Percentiles rank a stretch among this genome's conserved stretches.
These are phyloP conservation scores for Haliclona indistincta DNA, from an alignment of 37 sponge, comb jelly and placozoan genomes.

Conservation along the genomic window DNA sequence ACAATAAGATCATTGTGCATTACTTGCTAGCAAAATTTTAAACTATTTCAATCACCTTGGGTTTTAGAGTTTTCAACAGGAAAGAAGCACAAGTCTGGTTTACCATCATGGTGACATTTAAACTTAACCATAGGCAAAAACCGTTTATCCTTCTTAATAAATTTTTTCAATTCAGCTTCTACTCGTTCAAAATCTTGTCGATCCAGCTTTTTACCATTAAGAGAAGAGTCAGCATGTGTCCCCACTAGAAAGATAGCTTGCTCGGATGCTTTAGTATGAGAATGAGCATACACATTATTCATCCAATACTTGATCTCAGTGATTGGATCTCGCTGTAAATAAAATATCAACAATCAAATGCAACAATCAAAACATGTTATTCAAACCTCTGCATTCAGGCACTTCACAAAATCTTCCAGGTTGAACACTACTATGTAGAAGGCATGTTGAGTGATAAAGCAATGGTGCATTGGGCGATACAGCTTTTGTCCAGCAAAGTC, in stretches of 20 bases:
- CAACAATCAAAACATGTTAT: too few relatives aligned
- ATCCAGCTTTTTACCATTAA: background rate
- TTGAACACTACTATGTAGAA: conserved; percentile 59
- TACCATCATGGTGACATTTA: too few relatives aligned
- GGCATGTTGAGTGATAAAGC: conserved; percentile 63
- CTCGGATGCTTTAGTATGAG: conserved; percentile 5
- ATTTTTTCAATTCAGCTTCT: background rate
- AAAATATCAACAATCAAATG: background rate
- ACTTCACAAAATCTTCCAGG: background rate
- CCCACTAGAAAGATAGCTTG: conserved; percentile 36
- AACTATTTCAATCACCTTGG: too few relatives aligned
- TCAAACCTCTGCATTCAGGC: too few relatives aligned
- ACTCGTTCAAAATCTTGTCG: conserved; percentile 19
- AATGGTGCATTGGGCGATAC: conserved; percentile 76
- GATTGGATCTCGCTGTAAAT: background rate
- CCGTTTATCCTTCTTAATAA: background rate
- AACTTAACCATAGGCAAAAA: conserved; percentile 11
- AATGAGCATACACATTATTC: conserved; percentile 59
- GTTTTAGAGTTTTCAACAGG: conserved; percentile 43
- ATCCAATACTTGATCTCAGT: conserved; percentile 57
- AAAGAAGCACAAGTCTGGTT: conserved; percentile 1
- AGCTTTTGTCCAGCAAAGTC: conserved; percentile 75
- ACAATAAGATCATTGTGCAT: too few relatives aligned
- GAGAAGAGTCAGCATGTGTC: conserved; percentile 35
- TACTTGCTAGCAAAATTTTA: too few relatives aligned